phyloP scores from a whole-genome alignment of 2,797 vertebrate species.

The Phrynocephalus guinanensis region DNA sequence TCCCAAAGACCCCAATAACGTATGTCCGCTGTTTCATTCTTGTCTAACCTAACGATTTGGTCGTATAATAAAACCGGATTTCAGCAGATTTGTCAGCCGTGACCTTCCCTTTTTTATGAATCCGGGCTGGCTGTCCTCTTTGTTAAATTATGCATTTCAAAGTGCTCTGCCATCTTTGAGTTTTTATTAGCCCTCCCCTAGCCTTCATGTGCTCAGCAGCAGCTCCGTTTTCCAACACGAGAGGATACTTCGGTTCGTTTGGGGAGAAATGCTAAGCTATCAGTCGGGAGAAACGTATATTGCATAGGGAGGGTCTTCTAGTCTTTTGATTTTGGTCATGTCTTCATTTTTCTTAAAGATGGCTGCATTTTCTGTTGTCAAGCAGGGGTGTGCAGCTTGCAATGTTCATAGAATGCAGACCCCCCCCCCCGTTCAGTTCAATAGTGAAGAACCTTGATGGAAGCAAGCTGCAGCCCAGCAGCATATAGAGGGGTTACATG shows the following conservation, averaged over 20 bases:
- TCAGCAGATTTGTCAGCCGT: slow-evolving; percentile 76
- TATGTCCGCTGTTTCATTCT: slow-evolving; percentile 69
- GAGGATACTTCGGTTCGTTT: not conserved
- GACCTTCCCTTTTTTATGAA: slow-evolving; percentile 76
- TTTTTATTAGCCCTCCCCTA: slow-evolving; percentile 67
- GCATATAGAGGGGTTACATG: too few relatives aligned
- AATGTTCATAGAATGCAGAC: too few relatives aligned
- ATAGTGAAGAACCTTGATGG: too few relatives aligned
- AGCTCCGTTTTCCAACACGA: slow-evolving; percentile 52
- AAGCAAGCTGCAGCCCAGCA: too few relatives aligned
- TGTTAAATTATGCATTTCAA: slow-evolving; percentile 76
- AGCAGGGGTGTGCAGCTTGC: too few relatives aligned
- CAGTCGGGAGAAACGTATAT: not conserved
- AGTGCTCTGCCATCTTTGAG: slow-evolving; percentile 68
- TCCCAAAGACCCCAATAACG: slow-evolving; percentile 69
- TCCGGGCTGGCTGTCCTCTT: slow-evolving; percentile 69
- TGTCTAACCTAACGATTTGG: slow-evolving; percentile 73
- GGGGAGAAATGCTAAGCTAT: not conserved
- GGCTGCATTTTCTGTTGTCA: too few relatives aligned
- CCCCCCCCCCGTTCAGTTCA: too few relatives aligned
- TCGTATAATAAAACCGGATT: slow-evolving; percentile 75
- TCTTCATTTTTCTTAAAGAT: not conserved
- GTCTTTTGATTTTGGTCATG: too few relatives aligned
- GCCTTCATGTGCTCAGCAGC: slow-evolving; percentile 46
- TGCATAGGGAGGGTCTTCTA: too few relatives aligned